Evolutionary conservation across 2,888 invertebrate species (phyloP), one percentile per base, ranked within the genome.

Genomic region (Temnothorax unifasciatus): DNA sequence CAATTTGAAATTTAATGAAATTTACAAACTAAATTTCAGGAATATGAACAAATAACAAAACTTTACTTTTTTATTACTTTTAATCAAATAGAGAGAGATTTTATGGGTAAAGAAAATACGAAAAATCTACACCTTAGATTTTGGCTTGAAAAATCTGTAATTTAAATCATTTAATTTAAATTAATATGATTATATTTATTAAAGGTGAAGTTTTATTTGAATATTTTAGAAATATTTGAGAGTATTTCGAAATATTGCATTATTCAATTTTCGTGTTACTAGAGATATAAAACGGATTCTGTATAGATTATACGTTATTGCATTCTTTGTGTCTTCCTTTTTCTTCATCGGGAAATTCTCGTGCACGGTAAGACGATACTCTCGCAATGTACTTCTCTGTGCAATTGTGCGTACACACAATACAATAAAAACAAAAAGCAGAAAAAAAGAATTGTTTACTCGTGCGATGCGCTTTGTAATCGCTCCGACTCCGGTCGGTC

Each of bases 291-390:
- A 59, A 15, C 34, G 29, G 15, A 57, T 44, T 44, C 44, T 44
- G 18, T 21, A n/a, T 21, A n/a, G 21, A 41, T 47, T 15, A 6
- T 66, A 18, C 44, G 15, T 13, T 68, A 34, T 68, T n/a, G n/a
- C 38, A 29, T 38, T 66, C 52, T 52, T 29, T 47, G 25, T 44
- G 29, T 44, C 21, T 54, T 41, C 41, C 25, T 52, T 6, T 76
- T 34, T 68, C 34, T 44, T 71, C 34, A 44, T 25, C 44, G 47
- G 57, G 21, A 71, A 71, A 57, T 44, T 41, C 71, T 44, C 25
- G 71, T 44, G 21, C n/a, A 21, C 15, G 34, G 57, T 79, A 79
- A 79, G 71, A 79, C 34, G 71, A 79, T 79, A 71, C 57, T 71
- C 44, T 77, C 41, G 34, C 34, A 54, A 54, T 54, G 3, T 57